Evolutionary conservation across 2,888 invertebrate genomes (phyloP).

Genomic region (Ectemnius continuus): DNA sequence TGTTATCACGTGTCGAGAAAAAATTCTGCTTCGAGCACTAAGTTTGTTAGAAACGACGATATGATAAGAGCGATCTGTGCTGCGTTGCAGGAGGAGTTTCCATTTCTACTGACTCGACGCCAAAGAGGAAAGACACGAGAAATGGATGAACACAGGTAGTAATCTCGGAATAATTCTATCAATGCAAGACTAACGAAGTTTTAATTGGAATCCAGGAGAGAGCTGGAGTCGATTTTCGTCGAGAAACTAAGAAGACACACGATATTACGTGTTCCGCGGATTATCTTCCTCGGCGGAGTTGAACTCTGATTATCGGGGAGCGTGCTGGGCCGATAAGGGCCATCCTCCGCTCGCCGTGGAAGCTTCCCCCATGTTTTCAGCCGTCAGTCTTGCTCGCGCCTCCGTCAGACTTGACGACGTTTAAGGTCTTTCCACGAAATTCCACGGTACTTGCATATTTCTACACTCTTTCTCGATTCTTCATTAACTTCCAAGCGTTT

Average conservation of each 20-base stretch:
- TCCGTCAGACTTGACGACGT: slow-evolving; percentile 30
- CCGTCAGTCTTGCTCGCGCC: slow-evolving; percentile 43
- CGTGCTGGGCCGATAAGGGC: slow-evolving; percentile 52
- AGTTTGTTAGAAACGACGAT: too few species aligned
- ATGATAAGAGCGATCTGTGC: too few species aligned
- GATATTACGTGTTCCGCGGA: slow-evolving; percentile 11
- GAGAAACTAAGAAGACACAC: neutral
- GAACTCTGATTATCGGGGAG: slow-evolving; percentile 48
- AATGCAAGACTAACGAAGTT: too few species aligned
- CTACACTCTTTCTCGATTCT: neutral
- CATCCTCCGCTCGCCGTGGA: slow-evolving; percentile 34
- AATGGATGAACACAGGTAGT: too few species aligned
- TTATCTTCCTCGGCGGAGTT: slow-evolving; percentile 50
- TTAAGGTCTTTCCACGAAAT: neutral
- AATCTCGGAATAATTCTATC: too few species aligned
- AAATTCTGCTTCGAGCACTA: too few species aligned
- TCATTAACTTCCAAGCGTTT: too few species aligned
- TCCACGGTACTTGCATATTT: slow-evolving; percentile 2
- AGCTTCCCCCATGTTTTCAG: slow-evolving; percentile 34
- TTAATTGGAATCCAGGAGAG: too few species aligned
- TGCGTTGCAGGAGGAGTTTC: too few species aligned
- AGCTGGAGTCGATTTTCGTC: neutral
- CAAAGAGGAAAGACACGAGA: too few species aligned
- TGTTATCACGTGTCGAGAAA: too few species aligned
- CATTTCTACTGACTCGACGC: too few species aligned